Percentiles rank a stretch among this genome's conserved stretches.
Conservation (phyloP, 2,797 vertebrate species). For the Pseudochirops cupreus region DNA sequence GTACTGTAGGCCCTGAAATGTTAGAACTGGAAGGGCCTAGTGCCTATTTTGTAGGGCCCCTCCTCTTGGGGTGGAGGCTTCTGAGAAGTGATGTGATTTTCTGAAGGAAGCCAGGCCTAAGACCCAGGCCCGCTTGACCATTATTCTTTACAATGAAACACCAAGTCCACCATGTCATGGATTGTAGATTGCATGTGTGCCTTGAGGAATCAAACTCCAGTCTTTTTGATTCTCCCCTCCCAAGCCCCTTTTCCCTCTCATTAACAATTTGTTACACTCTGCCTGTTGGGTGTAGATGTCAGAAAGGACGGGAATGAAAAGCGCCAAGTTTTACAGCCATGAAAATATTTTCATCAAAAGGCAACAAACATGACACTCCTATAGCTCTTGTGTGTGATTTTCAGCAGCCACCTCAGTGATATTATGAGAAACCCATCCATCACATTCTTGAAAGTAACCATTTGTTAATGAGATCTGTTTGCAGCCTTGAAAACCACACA, state of each 20-base stretch:
- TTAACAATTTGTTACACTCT: not conserved
- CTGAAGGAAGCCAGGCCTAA: slow-evolving; percentile 1
- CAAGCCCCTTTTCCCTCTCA: slow-evolving; percentile 9
- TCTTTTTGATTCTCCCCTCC: not conserved
- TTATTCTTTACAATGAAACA: slow-evolving; percentile 8
- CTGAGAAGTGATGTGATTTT: not conserved
- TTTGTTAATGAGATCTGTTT: slow-evolving; percentile 41
- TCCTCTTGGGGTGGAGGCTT: not conserved
- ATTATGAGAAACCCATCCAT: slow-evolving; percentile 32
- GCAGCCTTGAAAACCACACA: slow-evolving; percentile 21
- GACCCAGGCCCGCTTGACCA: slow-evolving; percentile 3
- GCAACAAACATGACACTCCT: not conserved
- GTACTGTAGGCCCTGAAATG: not conserved
- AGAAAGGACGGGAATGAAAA: slow-evolving; percentile 41
- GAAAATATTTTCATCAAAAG: not conserved
- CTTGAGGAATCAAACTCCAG: not conserved
- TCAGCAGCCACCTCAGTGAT: slow-evolving; percentile 21
- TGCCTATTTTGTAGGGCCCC: not conserved
- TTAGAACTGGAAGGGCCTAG: not conserved
- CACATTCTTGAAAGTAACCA: slow-evolving; percentile 28
- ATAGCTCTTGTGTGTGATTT: not conserved
- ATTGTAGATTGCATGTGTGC: not conserved
- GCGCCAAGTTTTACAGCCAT: slow-evolving; percentile 38
- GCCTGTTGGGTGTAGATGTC: slow-evolving; percentile 1
- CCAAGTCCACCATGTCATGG: slow-evolving; percentile 6